Percentiles rank a stretch among this genome's conserved stretches.
Evolutionary conservation across 2,113 vertebrate species (phyloP).

Genomic region (Dendrocopos noguchii): DNA sequence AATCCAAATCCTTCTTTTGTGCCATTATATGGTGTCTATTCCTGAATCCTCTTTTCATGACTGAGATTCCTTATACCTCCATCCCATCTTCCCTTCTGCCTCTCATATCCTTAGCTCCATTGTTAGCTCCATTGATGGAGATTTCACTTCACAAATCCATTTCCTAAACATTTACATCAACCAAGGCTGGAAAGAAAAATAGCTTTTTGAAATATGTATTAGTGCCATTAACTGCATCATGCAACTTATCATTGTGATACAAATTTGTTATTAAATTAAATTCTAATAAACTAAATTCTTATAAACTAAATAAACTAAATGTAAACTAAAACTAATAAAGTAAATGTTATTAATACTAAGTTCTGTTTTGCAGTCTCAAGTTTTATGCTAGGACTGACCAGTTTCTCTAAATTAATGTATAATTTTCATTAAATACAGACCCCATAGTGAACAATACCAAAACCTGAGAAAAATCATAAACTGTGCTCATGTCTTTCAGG

Average conservation of each 20-base stretch:
- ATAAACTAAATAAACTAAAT: too few relatives aligned
- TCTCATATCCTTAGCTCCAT: neutral
- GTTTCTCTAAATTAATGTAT: neutral
- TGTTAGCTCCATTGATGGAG: neutral
- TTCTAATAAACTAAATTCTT: too few relatives aligned
- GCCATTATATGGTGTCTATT: neutral
- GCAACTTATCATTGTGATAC: neutral
- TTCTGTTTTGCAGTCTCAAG: neutral
- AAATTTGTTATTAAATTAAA: neutral
- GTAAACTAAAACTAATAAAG: too few relatives aligned
- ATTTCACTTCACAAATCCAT: neutral
- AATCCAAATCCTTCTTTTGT: neutral
- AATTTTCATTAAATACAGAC: neutral
- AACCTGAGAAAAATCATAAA: neutral
- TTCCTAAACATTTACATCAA: neutral
- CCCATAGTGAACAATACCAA: neutral
- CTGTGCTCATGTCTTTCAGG: neutral
- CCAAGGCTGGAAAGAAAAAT: neutral
- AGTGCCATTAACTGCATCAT: neutral
- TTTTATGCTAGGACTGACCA: neutral
- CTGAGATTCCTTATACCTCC: neutral
- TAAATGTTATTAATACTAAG: neutral
- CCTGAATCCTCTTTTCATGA: neutral
- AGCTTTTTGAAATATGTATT: neutral
- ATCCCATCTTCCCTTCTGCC: neutral